Evolutionary conservation across 2,888 invertebrate species (phyloP).

Genomic region (Cerceris rybyensis): DNA sequence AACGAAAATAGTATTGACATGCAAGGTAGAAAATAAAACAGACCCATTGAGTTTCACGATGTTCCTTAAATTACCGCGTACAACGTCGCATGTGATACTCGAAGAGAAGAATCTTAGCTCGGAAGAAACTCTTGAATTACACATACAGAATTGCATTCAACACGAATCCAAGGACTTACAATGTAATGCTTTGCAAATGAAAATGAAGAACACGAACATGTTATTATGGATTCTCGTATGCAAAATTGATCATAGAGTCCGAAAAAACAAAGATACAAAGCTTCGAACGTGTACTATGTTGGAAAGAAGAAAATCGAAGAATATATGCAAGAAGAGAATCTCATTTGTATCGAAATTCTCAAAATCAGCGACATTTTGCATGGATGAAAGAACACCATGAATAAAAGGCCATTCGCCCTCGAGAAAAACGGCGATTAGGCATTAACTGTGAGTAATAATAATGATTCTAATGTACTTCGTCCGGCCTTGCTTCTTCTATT

Average conservation of each 20-base stretch:
- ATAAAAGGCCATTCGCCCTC: slow-evolving; percentile 45
- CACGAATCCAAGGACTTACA: background rate
- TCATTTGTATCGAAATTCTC: background rate
- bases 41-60: too few species aligned
- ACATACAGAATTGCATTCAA: background rate
- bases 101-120: background rate
- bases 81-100: background rate
- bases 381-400: slow-evolving; percentile 4
- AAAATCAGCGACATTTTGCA: too few species aligned
- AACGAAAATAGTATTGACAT: background rate
- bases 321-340: too few species aligned
- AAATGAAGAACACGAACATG: background rate
- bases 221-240: background rate
- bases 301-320: too few species aligned
- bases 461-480: slow-evolving; percentile 77
- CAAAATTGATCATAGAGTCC: too few species aligned
- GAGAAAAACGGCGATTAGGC: slow-evolving; percentile 57
- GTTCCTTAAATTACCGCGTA: background rate
- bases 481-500: slow-evolving; percentile 76
- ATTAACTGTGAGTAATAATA: slow-evolving; percentile 64
- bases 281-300: background rate
- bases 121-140: background rate
- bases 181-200: background rate
- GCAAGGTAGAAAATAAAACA: too few species aligned
- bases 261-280: background rate